Evolutionary conservation across 2,797 vertebrate species (phyloP).

Genomic region (Eupleurogrammus muticus): DNA sequence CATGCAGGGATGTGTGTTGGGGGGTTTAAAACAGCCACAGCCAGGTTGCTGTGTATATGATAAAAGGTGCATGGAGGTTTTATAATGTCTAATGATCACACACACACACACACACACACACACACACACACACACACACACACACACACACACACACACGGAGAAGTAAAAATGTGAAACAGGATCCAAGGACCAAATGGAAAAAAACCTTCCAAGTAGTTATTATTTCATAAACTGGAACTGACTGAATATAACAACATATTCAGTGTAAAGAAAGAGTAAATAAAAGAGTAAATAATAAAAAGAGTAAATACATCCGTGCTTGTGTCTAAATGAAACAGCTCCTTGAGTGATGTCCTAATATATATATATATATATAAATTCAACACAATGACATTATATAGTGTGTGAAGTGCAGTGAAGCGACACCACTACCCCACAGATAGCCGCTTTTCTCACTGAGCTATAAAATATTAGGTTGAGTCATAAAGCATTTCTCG

Average conservation of each 20-base stretch:
- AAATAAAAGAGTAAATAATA: no score
- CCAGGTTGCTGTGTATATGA: background rate
- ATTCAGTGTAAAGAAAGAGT: background rate
- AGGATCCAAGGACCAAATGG: background rate
- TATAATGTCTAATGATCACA: no score
- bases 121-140: no score
- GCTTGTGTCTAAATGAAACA: no score
- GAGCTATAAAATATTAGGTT: conserved; percentile 9
- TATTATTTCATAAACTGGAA: background rate
- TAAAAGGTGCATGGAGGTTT: no score
- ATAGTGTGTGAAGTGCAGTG: background rate
- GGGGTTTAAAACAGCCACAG: no score
- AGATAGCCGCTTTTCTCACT: background rate
- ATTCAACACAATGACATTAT: background rate
- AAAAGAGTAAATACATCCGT: no score
- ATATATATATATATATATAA: background rate
- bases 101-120: background rate
- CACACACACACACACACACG: background rate
- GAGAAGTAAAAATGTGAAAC: background rate
- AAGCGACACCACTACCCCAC: background rate
- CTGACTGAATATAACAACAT: background rate
- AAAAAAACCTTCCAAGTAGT: background rate
- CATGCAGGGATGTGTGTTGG: no score
- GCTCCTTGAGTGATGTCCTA: no score
- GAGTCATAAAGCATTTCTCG: conserved; percentile 17